These are phyloP conservation scores for Alfaro cultratus DNA, from an alignment of 2,797 vertebrate species.

Conservation along the genomic window DNA sequence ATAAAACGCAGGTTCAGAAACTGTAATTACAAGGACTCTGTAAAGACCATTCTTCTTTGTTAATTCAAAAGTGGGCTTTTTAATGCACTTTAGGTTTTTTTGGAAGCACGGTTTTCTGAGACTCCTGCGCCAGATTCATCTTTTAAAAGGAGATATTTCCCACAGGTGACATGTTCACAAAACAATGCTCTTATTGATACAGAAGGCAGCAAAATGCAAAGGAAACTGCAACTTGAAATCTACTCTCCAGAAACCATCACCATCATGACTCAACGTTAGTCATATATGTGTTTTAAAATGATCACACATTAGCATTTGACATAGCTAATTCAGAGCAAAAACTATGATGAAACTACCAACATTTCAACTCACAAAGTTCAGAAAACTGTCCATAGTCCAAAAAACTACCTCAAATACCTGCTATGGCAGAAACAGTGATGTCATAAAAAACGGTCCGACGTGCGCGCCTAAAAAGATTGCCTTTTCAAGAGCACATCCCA, in stretches of 20 bases:
- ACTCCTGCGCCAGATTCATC: neutral
- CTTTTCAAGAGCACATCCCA: conserved; percentile 44
- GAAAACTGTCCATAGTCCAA: conserved; percentile 8
- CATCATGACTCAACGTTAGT: conserved; percentile 25
- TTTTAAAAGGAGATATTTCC: conserved; percentile 38
- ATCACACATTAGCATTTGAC: conserved; percentile 38
- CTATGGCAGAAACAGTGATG: no score
- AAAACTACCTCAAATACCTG: no score
- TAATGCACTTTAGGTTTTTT: neutral
- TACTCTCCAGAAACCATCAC: neutral
- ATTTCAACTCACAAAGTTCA: conserved; percentile 25
- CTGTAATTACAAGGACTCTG: neutral
- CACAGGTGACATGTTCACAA: conserved; percentile 51
- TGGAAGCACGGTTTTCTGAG: neutral
- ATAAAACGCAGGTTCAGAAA: conserved; percentile 32
- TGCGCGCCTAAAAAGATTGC: conserved; percentile 37
- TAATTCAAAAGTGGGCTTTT: neutral
- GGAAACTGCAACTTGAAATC: conserved; percentile 29
- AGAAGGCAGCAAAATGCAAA: conserved; percentile 17
- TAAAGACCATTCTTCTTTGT: neutral
- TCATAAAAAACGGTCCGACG: conserved; percentile 8
- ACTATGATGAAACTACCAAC: neutral
- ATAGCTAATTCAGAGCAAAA: conserved; percentile 34
- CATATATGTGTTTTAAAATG: conserved; percentile 11
- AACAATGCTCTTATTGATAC: conserved; percentile 38